Conservation (phyloP, 2,888 invertebrate species). For the Acrobasis consociella region DNA sequence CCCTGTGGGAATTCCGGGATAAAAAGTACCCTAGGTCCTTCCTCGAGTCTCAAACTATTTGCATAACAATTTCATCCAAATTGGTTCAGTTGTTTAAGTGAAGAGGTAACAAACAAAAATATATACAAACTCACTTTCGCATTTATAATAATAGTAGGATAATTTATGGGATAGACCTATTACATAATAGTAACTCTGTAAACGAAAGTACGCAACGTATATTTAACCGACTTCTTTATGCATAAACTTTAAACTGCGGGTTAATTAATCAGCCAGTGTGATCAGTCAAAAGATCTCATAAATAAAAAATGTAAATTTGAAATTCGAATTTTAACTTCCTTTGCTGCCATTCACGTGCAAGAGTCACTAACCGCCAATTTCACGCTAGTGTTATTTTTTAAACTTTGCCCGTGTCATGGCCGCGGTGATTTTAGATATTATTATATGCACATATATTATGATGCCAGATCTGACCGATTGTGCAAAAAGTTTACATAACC, state of each 20-base stretch:
- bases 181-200: too few species aligned
- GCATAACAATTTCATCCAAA: too few species aligned
- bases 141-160: too few species aligned
- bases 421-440: constrained; percentile 24
- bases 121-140: too few species aligned
- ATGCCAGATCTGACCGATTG: constrained; percentile 41
- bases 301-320: constrained; percentile 19
- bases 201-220: too few species aligned
- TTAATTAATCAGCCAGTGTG: constrained; percentile 5
- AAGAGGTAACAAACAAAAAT: too few species aligned
- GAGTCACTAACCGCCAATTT: constrained; percentile 32
- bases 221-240: background rate
- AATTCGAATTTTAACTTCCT: constrained; percentile 26
- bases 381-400: constrained; percentile 23
- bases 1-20: too few species aligned
- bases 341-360: constrained; percentile 18
- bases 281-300: background rate
- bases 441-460: constrained; percentile 11
- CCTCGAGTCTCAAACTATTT: too few species aligned
- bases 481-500: constrained; percentile 26
- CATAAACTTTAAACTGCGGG: background rate
- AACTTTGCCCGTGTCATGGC: constrained; percentile 30
- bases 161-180: too few species aligned
- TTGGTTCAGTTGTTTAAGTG: too few species aligned
- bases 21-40: too few species aligned